These are phyloP conservation scores for Pollenia griseotomentosa DNA, from an alignment of 2,888 invertebrate species.

Conservation along the genomic window DNA sequence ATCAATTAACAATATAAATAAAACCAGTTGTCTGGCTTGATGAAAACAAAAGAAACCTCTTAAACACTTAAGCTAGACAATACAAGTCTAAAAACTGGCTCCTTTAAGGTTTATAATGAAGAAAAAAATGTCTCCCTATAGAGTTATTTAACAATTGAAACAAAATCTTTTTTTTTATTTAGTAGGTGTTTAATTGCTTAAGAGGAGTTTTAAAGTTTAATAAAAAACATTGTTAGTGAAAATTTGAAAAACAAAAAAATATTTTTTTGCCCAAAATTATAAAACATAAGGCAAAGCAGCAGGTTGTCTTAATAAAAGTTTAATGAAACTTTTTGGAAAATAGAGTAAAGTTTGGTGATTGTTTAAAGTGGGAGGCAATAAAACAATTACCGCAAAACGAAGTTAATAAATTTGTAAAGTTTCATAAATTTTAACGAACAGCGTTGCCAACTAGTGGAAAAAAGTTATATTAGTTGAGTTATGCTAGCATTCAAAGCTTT, in stretches of 20 bases:
- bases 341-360: neutral
- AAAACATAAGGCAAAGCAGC: conserved; percentile 28
- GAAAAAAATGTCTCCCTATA: neutral
- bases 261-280: neutral
- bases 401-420: neutral
- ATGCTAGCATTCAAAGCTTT: neutral
- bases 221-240: neutral
- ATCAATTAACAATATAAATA: conserved; percentile 22
- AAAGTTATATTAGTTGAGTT: neutral
- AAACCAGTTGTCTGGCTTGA: conserved; percentile 4
- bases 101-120: neutral
- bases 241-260: neutral
- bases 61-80: neutral
- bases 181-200: conserved; percentile 30
- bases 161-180: neutral
- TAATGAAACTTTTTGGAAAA: neutral
- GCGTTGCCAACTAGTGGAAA: neutral
- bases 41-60: neutral
- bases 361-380: conserved; percentile 2
- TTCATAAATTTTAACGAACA: neutral
- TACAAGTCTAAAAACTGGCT: neutral
- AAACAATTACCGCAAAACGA: neutral
- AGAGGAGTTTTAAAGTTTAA: neutral
- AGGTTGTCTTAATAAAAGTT: conserved; percentile 7
- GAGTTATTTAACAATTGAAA: neutral